These are phyloP conservation scores for Pseudorhombus dupliciocellatus DNA, from an alignment of 2,113 vertebrate species.

Conservation along the genomic window DNA sequence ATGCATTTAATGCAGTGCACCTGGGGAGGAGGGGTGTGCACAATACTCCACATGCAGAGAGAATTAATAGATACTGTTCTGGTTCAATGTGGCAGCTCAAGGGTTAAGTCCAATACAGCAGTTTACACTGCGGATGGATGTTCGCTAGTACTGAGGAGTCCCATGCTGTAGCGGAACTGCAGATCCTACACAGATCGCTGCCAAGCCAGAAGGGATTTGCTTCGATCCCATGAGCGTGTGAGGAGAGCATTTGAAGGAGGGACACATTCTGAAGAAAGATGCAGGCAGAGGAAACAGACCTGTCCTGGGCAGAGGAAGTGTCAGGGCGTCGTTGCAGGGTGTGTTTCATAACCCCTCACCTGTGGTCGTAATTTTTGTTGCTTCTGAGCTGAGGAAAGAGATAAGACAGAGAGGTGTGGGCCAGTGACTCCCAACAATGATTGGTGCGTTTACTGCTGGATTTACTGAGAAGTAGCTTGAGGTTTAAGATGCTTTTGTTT, in stretches of 20 bases:
- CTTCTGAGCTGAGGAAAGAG: conserved; percentile 41
- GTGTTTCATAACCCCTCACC: conserved; percentile 62
- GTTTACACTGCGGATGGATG: conserved; percentile 83
- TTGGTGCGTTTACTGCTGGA: conserved; percentile 62
- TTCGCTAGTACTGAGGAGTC: conserved; percentile 77
- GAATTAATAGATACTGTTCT: conserved; percentile 31
- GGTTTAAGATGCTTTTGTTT: conserved; percentile 43
- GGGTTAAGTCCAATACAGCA: conserved; percentile 84
- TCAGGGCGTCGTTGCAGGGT: conserved; percentile 28
- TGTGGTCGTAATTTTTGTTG: conserved; percentile 60
- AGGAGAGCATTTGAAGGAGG: conserved; percentile 44
- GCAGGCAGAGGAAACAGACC: conserved; percentile 32
- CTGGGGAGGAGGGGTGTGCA: conserved; percentile 28
- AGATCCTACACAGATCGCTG: conserved; percentile 75
- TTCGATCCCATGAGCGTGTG: conserved; percentile 51
- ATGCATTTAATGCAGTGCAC: conserved; percentile 68
- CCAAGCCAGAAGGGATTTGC: conserved; percentile 75
- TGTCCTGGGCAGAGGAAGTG: conserved; percentile 21
- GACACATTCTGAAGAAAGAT: conserved; percentile 42
- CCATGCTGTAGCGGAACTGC: conserved; percentile 79
- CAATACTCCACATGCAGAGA: conserved; percentile 28
- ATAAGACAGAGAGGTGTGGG: conserved; percentile 41
- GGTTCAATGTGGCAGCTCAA: conserved; percentile 34
- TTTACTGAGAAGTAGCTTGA: conserved; percentile 48
- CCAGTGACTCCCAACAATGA: conserved; percentile 38